These are phyloP conservation scores for Odontocolon sp. DNA, from an alignment of 2,888 invertebrate species.

Conservation along the genomic window DNA sequence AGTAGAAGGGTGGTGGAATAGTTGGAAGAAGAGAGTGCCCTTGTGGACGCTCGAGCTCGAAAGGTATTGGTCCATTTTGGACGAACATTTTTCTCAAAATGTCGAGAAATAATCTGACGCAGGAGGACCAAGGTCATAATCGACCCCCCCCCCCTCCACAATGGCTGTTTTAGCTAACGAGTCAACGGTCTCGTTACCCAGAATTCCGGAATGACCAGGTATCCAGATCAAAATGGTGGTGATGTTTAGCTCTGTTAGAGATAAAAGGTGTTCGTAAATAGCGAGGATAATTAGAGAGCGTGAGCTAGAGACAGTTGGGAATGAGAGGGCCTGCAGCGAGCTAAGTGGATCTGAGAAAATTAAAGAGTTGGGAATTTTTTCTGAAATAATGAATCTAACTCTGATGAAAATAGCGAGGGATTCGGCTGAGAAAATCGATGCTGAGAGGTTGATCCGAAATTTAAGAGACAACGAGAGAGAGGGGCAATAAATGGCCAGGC, in stretches of 20 bases:
- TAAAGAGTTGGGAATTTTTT: not conserved
- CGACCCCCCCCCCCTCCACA: not conserved
- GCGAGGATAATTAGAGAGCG: not conserved
- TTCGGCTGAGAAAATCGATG: conserved; percentile 37
- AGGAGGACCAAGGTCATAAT: not conserved
- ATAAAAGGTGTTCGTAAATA: not conserved
- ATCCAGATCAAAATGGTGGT: not conserved
- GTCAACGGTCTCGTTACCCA: not conserved
- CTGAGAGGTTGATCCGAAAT: not conserved
- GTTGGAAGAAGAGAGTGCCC: not conserved
- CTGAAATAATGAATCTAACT: not conserved
- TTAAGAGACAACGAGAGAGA: not conserved
- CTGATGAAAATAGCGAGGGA: not conserved
- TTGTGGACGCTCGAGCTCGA: not conserved
- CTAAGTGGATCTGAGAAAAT: conserved; percentile 7
- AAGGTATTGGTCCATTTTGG: not conserved
- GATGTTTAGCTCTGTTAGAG: not conserved
- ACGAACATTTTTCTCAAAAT: not conserved
- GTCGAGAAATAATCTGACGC: not conserved
- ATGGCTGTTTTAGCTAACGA: not conserved
- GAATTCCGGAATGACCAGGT: not conserved
- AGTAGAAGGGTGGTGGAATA: not conserved
- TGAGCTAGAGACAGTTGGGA: not conserved
- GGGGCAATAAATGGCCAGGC: conserved; percentile 16
- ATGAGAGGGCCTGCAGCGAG: not conserved